phyloP scores from a whole-genome alignment of 2,113 vertebrate genomes.

The Scalopus aquaticus region DNA sequence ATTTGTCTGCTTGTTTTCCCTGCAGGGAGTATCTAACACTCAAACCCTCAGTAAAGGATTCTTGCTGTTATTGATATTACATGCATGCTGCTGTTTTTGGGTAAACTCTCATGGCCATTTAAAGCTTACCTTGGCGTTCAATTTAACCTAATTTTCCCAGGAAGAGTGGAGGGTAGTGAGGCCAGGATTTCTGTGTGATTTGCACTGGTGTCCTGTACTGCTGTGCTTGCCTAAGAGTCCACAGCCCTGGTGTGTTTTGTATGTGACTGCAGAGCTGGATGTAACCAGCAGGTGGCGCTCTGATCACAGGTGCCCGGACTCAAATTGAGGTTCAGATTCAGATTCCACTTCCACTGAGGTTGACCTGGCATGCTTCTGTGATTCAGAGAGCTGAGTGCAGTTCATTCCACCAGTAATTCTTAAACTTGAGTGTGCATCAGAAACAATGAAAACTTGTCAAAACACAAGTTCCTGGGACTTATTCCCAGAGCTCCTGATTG shows the following conservation, averaged over 20 bases:
- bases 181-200: neutral
- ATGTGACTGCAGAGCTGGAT: too few species aligned
- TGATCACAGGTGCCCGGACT: neutral
- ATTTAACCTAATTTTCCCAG: neutral
- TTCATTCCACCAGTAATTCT: neutral
- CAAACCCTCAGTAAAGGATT: neutral
- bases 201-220: neutral
- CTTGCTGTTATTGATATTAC: neutral
- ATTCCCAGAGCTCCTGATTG: neutral
- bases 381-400: neutral
- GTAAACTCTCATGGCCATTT: neutral
- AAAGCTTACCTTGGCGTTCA: neutral
- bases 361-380: neutral
- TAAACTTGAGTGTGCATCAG: neutral
- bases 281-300: neutral
- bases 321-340: neutral
- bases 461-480: neutral
- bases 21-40: neutral
- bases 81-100: neutral
- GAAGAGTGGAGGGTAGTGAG: neutral
- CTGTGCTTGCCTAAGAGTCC: neutral
- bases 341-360: neutral
- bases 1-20: neutral
- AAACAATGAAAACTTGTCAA: neutral
- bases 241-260: accelerated